Evolutionary conservation across 2,797 vertebrate species (phyloP).

Genomic region (Sebastes minor): DNA sequence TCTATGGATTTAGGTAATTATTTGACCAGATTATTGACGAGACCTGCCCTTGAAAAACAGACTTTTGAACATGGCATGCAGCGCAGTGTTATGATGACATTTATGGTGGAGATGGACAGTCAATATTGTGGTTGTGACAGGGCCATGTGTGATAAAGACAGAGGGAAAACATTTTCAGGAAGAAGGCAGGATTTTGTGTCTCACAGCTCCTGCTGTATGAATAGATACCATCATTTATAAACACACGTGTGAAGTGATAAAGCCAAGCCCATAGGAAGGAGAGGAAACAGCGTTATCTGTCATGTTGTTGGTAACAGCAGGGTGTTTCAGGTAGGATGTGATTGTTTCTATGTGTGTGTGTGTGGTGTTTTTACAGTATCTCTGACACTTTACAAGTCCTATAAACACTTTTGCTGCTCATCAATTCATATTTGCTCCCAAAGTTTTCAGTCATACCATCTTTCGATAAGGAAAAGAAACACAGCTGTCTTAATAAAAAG

Average conservation of each 20-base stretch:
- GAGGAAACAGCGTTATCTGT: constrained; percentile 56
- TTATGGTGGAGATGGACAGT: constrained; percentile 15
- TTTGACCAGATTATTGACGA: not conserved
- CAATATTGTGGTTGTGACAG: constrained; percentile 42
- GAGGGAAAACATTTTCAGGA: constrained; percentile 73
- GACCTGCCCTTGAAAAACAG: constrained; percentile 15
- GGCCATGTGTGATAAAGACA: constrained; percentile 50
- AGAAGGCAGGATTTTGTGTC: constrained; percentile 46
- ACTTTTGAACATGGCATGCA: not conserved
- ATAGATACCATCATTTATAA: constrained; percentile 70
- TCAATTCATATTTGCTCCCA: not conserved
- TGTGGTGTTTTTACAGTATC: constrained; percentile 27
- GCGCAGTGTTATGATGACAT: constrained; percentile 27
- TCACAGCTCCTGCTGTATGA: constrained; percentile 59
- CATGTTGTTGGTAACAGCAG: constrained; percentile 42
- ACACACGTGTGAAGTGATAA: constrained; percentile 60
- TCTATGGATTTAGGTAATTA: not conserved
- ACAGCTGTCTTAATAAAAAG: not conserved
- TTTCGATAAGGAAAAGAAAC: not conserved
- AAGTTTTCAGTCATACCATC: not conserved
- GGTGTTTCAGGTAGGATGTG: constrained; percentile 51
- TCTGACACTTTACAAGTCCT: not conserved
- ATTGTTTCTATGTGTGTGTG: constrained; percentile 16
- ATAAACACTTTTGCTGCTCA: constrained; percentile 2
- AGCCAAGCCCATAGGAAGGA: constrained; percentile 42